Base-by-base conservation (phyloP, 2,888 invertebrate genomes). In the Laspeyria flexula region DNA sequence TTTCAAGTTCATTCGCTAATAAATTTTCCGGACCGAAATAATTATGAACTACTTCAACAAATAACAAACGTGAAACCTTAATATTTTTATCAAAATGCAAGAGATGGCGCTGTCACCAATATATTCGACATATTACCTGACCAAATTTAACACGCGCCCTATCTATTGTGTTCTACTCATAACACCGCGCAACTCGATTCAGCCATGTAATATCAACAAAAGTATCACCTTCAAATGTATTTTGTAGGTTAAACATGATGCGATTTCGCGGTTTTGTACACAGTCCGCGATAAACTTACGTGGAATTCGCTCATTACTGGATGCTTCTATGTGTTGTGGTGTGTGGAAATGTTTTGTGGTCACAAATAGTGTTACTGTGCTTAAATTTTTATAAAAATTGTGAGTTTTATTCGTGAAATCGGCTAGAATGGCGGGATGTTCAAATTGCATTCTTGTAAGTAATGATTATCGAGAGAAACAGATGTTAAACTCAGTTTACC, bases 211-310 rank as follows among this genome's bases (percentile, higher is more conserved):
- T 90, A 92, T 90, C 91, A 92, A 92, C 91, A 92, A 90, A 88
- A 90, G 87, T 92, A 91, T 92, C 92, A 92, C 92, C 92, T 92
- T 92, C 92, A 92, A 90, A 90, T 76, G 81, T 83, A 85, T 90
- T 88, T 90, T 92, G 92, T 92, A 92, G 92, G 92, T 92, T 91
- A 92, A 90, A 92, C 86, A 86, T 84, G 85, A 84, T 81, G 83
- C 75, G 87, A 83, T 81, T 90, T 88, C 82, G 85, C 86, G 86
- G 86, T 79, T 87, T 88, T 84, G 82, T 86, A 81, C 82, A 83
- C 83, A 83, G 85, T 85, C 62, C 73, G 78, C 72, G 83, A 77
- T 79, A 78, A 77, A 75, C 73, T 72, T 67, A 73, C 73, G 80
- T 73, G 64, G 71, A 59, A 64, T 77, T 72, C 65, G 71, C 55